phyloP scores from a whole-genome alignment of 2,113 vertebrate genomes.

The Shinisaurus crocodilurus region DNA sequence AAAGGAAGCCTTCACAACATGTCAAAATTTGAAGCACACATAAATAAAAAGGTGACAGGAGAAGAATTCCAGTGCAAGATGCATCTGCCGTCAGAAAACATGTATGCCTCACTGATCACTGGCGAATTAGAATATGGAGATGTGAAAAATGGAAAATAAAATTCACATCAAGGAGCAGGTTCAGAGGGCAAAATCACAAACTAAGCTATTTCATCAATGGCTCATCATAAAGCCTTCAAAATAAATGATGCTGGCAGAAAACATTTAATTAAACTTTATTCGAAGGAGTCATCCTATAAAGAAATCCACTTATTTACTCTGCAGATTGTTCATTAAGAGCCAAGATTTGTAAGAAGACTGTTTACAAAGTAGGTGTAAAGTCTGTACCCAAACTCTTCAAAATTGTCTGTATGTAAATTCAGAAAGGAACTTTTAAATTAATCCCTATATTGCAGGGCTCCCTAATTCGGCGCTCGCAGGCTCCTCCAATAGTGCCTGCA shows the following conservation, averaged over 20 bases:
- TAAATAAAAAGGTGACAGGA: slow-evolving; percentile 23
- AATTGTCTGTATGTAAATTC: background rate
- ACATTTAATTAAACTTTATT: slow-evolving; percentile 47
- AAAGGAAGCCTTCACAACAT: slow-evolving; percentile 31
- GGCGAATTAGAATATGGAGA: slow-evolving; percentile 70
- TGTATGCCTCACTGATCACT: slow-evolving; percentile 56
- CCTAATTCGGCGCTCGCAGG: no score
- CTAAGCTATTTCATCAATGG: slow-evolving; percentile 54
- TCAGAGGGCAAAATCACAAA: slow-evolving; percentile 37
- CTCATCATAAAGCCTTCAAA: slow-evolving; percentile 57
- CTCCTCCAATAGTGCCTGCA: no score
- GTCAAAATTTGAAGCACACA: slow-evolving; percentile 45
- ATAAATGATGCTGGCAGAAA: background rate
- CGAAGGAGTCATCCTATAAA: background rate
- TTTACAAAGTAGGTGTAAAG: background rate
- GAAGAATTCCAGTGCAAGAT: slow-evolving; percentile 59
- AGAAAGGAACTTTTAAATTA: background rate
- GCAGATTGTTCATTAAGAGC: slow-evolving; percentile 1
- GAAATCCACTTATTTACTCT: background rate
- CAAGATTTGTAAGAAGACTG: background rate
- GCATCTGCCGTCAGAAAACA: slow-evolving; percentile 59
- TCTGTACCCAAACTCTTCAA: fast-evolving
- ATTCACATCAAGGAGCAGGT: slow-evolving; percentile 52
- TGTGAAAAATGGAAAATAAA: slow-evolving; percentile 61
- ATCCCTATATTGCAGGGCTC: background rate